These are phyloP conservation scores for Choloepus didactylus DNA, from an alignment of 2,797 vertebrate genomes.

Conservation along the genomic window DNA sequence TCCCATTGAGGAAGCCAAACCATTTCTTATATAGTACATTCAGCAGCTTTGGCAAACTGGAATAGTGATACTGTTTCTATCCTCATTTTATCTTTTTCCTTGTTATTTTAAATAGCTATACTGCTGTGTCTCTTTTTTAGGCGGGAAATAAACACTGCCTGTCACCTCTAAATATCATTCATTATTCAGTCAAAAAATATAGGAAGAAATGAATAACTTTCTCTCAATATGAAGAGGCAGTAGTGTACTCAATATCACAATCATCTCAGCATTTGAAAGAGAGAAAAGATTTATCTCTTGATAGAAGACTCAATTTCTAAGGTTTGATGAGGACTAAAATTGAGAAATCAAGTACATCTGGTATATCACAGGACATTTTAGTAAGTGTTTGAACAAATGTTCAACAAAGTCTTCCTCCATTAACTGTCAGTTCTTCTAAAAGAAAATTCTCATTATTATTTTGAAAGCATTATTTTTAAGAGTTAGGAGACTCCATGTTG, in stretches of 20 bases:
- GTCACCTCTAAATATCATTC: not conserved
- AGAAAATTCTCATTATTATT: not conserved
- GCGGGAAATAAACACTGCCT: not conserved
- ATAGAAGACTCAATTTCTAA: not conserved
- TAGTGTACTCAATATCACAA: not conserved
- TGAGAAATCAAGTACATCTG: not conserved
- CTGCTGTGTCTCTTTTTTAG: not conserved
- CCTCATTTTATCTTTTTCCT: not conserved
- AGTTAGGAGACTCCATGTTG: not conserved
- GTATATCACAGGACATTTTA: not conserved
- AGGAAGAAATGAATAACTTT: not conserved
- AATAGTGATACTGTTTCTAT: not conserved
- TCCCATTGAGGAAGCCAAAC: no score
- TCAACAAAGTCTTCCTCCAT: not conserved
- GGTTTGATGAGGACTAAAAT: not conserved
- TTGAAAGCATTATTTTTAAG: slow-evolving; percentile 17
- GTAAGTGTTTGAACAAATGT: no score
- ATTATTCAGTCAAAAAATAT: not conserved
- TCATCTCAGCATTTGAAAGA: not conserved
- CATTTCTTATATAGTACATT: no score
- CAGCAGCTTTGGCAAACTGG: no score
- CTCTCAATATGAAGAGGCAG: not conserved
- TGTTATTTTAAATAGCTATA: not conserved
- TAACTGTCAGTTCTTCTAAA: not conserved
- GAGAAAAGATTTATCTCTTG: not conserved